phyloP scores from a whole-genome alignment of 2,113 vertebrate species.

The Megaleporinus macrocephalus region DNA sequence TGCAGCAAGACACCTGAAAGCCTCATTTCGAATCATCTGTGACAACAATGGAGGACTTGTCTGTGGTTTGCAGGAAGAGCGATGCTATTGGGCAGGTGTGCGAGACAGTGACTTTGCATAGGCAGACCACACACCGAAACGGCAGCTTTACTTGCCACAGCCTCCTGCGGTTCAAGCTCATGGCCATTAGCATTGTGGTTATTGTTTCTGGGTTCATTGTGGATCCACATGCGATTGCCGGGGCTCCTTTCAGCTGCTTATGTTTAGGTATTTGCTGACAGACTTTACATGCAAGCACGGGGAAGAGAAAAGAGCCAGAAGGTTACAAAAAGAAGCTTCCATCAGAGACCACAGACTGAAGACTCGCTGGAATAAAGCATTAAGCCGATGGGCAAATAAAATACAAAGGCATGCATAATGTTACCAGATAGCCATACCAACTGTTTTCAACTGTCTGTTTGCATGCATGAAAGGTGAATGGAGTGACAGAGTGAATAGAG shows the following conservation, averaged over 20 bases:
- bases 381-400: constrained; percentile 70
- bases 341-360: constrained; percentile 59
- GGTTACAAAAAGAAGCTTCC: constrained; percentile 40
- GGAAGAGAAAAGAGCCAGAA: constrained; percentile 51
- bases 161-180: constrained; percentile 50
- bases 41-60: constrained; percentile 77
- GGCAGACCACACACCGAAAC: constrained; percentile 62
- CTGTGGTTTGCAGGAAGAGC: constrained; percentile 64
- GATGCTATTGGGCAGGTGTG: constrained; percentile 77
- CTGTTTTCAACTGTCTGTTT: constrained; percentile 67
- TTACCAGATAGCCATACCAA: constrained; percentile 63
- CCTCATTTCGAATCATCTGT: constrained; percentile 45
- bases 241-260: constrained; percentile 57
- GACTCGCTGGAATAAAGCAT: constrained; percentile 67
- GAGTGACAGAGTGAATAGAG: constrained; percentile 30
- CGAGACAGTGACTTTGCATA: constrained; percentile 77
- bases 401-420: constrained; percentile 55
- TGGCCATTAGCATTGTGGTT: constrained; percentile 50
- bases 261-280: constrained; percentile 71
- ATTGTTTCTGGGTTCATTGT: constrained; percentile 71
- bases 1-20: constrained; percentile 64
- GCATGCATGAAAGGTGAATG: constrained; percentile 37
- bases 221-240: constrained; percentile 56
- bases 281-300: constrained; percentile 64
- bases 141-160: constrained; percentile 53